These are phyloP conservation scores for Phyllotis vaccarum DNA, from an alignment of 2,797 vertebrate genomes.

Conservation along the genomic window DNA sequence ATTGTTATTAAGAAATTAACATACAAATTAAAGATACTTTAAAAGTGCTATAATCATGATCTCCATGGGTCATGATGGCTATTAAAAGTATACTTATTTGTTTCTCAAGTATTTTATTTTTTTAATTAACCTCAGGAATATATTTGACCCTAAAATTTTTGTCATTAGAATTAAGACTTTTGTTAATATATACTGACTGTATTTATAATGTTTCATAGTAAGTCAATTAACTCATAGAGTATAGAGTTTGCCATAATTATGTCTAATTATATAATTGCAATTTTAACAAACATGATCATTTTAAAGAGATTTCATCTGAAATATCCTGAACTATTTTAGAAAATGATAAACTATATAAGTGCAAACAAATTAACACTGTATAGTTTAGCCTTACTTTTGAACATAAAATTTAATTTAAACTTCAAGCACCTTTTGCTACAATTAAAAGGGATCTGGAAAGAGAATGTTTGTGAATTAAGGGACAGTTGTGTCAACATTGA, in stretches of 20 bases:
- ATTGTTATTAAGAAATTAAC: conserved; percentile 73
- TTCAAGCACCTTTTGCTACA: background rate
- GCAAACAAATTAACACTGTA: conserved; percentile 32
- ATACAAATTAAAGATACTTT: conserved; percentile 71
- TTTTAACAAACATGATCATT: background rate
- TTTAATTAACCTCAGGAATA: background rate
- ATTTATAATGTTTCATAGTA: background rate
- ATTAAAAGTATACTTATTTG: background rate
- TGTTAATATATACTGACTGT: background rate
- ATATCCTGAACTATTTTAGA: background rate
- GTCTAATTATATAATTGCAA: background rate
- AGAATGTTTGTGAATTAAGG: background rate
- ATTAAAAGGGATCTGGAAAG: background rate
- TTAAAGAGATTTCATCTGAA: background rate
- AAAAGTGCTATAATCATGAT: conserved; percentile 68
- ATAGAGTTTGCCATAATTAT: background rate
- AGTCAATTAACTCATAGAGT: background rate
- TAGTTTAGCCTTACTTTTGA: conserved; percentile 68
- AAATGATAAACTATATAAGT: background rate
- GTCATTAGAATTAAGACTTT: background rate
- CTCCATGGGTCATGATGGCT: conserved; percentile 45
- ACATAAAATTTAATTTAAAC: conserved; percentile 65
- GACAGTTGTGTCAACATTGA: background rate
- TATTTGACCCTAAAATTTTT: background rate
- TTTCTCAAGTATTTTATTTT: background rate